phyloP scores from a whole-genome alignment of 1,140 invertebrate genomes.

The Cyrtorhinus lividipennis region DNA sequence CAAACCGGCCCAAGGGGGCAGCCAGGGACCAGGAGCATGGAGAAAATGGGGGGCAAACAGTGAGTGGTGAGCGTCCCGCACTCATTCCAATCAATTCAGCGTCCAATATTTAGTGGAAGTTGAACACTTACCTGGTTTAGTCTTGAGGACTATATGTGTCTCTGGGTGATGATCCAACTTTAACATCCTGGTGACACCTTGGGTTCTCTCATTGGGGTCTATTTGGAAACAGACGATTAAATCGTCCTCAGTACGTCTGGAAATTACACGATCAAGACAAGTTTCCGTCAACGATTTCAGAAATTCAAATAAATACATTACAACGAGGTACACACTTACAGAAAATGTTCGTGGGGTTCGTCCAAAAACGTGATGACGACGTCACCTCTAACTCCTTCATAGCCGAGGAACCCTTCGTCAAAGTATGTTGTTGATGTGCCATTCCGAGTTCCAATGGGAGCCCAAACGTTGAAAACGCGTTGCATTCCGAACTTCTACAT shows the following conservation, averaged over 20 bases:
- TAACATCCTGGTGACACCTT: too few species aligned
- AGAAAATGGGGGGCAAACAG: too few species aligned
- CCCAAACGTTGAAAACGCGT: too few species aligned
- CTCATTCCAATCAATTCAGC: too few species aligned
- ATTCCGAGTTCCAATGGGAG: background rate
- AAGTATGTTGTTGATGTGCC: background rate
- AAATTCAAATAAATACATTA: background rate
- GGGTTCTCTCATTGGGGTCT: background rate
- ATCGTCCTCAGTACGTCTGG: background rate
- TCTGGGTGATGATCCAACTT: too few species aligned
- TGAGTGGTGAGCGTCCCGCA: too few species aligned
- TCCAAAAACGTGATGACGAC: background rate
- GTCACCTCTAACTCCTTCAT: background rate
- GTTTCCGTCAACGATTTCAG: background rate
- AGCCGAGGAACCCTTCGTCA: background rate
- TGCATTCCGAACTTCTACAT: too few species aligned
- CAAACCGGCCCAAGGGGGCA: too few species aligned
- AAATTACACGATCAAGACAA: background rate
- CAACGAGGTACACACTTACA: background rate
- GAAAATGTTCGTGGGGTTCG: conserved; percentile 1
- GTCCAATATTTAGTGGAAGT: too few species aligned
- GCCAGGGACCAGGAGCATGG: too few species aligned
- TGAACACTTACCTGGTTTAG: too few species aligned
- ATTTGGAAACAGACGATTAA: background rate
- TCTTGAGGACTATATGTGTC: too few species aligned